Evolutionary conservation across 1,140 invertebrate species (phyloP).

Genomic region (Pachypeltis micranthus): DNA sequence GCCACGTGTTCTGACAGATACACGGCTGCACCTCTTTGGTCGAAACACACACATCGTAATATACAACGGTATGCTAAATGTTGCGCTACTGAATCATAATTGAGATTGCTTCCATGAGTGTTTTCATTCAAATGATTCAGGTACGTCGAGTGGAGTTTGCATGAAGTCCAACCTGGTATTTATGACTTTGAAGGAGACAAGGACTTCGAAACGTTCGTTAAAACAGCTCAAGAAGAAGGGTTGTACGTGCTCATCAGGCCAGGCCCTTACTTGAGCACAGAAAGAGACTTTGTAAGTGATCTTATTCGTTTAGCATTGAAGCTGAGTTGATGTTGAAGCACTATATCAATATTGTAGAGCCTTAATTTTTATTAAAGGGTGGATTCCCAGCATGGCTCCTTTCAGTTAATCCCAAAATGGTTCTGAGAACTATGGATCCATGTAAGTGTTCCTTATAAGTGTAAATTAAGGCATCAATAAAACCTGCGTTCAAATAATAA

Average conservation of each 20-base stretch:
- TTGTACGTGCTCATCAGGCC: constrained; percentile 73
- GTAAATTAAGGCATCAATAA: too few relatives aligned
- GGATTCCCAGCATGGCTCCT: constrained; percentile 76
- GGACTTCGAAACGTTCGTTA: constrained; percentile 65
- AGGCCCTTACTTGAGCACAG: constrained; percentile 89
- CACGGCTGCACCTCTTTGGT: too few relatives aligned
- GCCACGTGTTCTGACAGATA: too few relatives aligned
- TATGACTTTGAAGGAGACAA: constrained; percentile 64
- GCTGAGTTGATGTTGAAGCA: too few relatives aligned
- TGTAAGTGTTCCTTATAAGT: too few relatives aligned
- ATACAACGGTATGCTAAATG: too few relatives aligned
- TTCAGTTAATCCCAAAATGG: constrained; percentile 51
- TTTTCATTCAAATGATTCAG: too few relatives aligned
- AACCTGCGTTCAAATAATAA: too few relatives aligned
- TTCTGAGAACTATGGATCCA: constrained; percentile 49
- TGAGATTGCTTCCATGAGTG: too few relatives aligned
- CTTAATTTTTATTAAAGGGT: constrained; percentile 45
- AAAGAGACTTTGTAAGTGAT: constrained; percentile 56
- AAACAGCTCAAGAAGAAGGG: constrained; percentile 64
- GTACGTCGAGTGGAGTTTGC: constrained; percentile 87
- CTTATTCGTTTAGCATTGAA: not conserved
- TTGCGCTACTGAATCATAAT: too few relatives aligned
- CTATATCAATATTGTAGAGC: too few relatives aligned
- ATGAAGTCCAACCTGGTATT: constrained; percentile 61
- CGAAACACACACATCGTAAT: too few relatives aligned